Evolutionary conservation across 2,888 invertebrate genomes (phyloP), one percentile per base, ranked within the genome.

Genomic region (Diaperis boleti): DNA sequence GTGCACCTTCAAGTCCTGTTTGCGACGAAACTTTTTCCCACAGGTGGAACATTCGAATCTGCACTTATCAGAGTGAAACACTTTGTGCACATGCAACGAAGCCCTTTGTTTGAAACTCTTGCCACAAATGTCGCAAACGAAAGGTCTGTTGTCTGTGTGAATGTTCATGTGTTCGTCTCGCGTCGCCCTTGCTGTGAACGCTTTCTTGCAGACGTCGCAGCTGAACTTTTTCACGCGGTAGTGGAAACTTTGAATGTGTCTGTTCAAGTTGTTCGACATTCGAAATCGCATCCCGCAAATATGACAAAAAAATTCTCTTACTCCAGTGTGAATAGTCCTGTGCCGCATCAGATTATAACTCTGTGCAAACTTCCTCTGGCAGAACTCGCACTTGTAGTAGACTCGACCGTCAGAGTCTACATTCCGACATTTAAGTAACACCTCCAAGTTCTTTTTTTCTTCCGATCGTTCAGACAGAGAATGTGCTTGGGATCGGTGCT

Each of bases 51-150:
- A 87, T 14, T 74, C 59, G 66, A 81, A 82, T 13, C 76, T 77
- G 59, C 79, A 78, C 6, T 57, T 55, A 13, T 72, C 33, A 4
- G 59, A 57, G 57, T 76, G 76, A 41, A 69, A 74, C 44, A 67
- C 64, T 62, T 73, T 74, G 54, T 76, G 76, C 1, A 73, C 67
- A 33, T 71, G 68, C 7, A 76, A 59, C 0, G 86, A 85, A 1
- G 85, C 84, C 39, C 81, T 72, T 0, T 87, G 85, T 45, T 83
- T 83, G 65, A 84, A 85, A 2, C 81, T 79, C 66, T 82, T 83
- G 0, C 85, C 85, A 75, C 87, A 87, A 26, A 79, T 68, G 57
- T 85, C 85, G 71, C 87, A 88, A 14, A 85, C 78, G 74, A 82
- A 85, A 0, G 83, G 83, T 29, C 85, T 73, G 37, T 66, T 69